Base-by-base conservation (phyloP, 2,113 vertebrate genomes). In the Brachyhypopomus gauderio region DNA sequence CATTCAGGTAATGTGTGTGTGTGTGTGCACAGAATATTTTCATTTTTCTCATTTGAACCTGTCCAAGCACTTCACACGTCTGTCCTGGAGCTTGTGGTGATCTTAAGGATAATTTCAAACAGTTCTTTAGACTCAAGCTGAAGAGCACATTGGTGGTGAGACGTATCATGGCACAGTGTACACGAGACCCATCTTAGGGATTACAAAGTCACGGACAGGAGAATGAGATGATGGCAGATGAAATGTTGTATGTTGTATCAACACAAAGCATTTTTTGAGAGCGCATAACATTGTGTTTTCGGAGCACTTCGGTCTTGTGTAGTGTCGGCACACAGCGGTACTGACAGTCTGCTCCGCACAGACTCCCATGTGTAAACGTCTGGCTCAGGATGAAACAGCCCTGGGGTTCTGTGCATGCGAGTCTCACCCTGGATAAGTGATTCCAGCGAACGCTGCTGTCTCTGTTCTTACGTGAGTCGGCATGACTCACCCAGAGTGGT, bases 401-500 rank as follows among this genome's bases (percentile, higher is more conserved):
- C 27, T 58, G 64, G 36, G 67, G 72, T 79, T 36, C 5, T 19
- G 27, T 7, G 7, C 55, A 25, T 48, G 38, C 67, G 38, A 66
- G 38, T 16, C 38, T 66, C 60, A 55, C 23, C 25, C 48, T 38
- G 25, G 63, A 60, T 36, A 64, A 73, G 41, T 64, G 30, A 71
- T 41, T 41, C 63, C 36, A 70, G 22, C 6, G n/a, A 70, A 34
- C 22, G 36, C 78, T 16, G 72, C 70, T 72, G 23, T 5, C 19
- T 34, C 58, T 62, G 19, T 73, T 73, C 79, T 64, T 75, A 66
- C 75, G 45, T 2, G 34, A 69, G 79, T 59, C 72, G 14, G 45
- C 38, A 27, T 56, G 38, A 72, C 70, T 72, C 79, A 67, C 52
- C 23, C 56, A 76, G 69, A 62, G 59, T 59, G 63, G 77, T 16